A percentile compares a stretch with the other conserved stretches of the same genome.
Conservation (phyloP, 2,888 invertebrate species). For the Hedya salicella region DNA sequence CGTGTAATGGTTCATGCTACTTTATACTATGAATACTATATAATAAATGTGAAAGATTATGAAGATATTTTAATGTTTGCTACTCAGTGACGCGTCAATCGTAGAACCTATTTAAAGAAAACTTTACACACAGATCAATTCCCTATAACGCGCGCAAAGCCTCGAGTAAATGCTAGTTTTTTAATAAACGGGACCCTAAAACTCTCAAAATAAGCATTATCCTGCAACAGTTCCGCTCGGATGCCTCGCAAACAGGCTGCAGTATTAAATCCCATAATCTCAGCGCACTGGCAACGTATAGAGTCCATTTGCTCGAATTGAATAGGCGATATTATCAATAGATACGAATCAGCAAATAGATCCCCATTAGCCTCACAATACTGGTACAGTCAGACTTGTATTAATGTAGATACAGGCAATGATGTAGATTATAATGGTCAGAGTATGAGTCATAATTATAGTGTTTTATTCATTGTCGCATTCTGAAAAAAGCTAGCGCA, state of each 20-base stretch:
- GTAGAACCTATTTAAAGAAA: no score
- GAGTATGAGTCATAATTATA: conserved; percentile 4
- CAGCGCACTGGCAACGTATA: conserved; percentile 16
- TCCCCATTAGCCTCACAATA: conserved; percentile 67
- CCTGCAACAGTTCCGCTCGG: conserved; percentile 15
- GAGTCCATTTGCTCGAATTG: conserved; percentile 63
- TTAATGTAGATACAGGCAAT: conserved; percentile 12
- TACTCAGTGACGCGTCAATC: no score
- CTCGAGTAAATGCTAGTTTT: no score
- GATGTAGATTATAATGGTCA: conserved; percentile 7
- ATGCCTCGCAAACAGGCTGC: conserved; percentile 47
- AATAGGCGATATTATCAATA: conserved; percentile 70
- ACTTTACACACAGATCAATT: no score
- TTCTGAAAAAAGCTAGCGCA: background rate
- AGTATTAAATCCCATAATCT: conserved; percentile 56
- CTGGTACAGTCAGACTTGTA: conserved; percentile 47
- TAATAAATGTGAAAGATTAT: no score
- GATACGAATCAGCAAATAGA: conserved; percentile 74
- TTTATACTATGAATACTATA: no score
- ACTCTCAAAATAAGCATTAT: conserved; percentile 22
- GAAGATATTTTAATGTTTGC: no score
- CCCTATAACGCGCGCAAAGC: no score
- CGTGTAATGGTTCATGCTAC: no score
- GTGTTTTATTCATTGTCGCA: conserved; percentile 9
- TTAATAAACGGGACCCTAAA: background rate